Conservation (phyloP, 2,113 vertebrate genomes). For the Kobus ellipsiprymnus region DNA sequence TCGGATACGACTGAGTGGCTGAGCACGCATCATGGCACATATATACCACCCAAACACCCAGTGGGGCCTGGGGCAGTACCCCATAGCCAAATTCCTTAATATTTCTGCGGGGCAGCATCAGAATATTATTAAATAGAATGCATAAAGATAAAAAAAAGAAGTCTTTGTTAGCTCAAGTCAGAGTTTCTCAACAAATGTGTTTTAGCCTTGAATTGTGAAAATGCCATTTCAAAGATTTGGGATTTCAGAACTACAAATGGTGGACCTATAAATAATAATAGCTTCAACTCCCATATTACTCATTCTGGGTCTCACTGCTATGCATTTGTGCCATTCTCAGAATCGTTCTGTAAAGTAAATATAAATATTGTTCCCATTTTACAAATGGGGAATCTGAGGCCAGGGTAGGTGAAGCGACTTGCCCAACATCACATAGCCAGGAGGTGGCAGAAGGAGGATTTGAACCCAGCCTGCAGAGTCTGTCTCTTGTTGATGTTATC, state of each 20-base stretch:
- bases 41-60: background rate
- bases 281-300: background rate
- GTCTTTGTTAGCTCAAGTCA: background rate
- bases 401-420: background rate
- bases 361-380: background rate
- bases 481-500: background rate
- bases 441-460: background rate
- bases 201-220: background rate
- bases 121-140: background rate
- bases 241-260: background rate
- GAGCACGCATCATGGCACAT: background rate
- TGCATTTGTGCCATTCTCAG: background rate
- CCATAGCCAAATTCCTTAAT: background rate
- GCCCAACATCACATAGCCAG: background rate
- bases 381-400: background rate
- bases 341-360: background rate
- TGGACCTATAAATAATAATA: background rate
- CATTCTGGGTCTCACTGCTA: background rate
- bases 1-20: background rate
- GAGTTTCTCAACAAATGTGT: background rate
- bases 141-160: background rate
- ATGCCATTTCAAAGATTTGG: background rate
- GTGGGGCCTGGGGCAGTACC: background rate
- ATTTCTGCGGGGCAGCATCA: background rate
- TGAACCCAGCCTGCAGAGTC: background rate